phyloP scores from a whole-genome alignment of 2,888 invertebrate genomes.

The Norana najaformis region DNA sequence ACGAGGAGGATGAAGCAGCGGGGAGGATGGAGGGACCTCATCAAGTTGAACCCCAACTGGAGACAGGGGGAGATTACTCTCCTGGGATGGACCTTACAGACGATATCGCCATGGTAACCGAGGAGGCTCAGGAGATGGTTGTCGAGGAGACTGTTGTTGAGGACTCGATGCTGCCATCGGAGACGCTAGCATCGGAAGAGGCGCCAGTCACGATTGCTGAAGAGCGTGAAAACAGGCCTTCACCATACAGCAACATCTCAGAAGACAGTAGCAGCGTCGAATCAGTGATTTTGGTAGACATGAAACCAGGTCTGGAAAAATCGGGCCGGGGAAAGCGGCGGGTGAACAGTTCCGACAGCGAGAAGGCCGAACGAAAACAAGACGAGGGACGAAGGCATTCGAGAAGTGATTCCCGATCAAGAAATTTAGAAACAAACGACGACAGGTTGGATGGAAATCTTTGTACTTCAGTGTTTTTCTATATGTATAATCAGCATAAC shows the following conservation, averaged over 20 bases:
- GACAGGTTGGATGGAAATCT: background rate
- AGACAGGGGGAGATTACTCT: background rate
- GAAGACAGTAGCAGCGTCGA: background rate
- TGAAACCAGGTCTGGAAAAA: background rate
- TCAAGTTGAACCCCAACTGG: too few species aligned
- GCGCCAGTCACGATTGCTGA: background rate
- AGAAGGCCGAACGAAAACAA: background rate
- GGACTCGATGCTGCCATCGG: background rate
- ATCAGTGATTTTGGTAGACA: background rate
- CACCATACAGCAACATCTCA: constrained; percentile 15
- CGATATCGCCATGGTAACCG: background rate
- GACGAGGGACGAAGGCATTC: background rate
- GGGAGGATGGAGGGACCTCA: too few species aligned
- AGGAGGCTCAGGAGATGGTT: constrained; percentile 15
- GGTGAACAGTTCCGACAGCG: background rate
- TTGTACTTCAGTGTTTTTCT: background rate
- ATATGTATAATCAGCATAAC: too few species aligned
- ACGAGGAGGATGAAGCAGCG: background rate
- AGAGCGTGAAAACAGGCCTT: background rate
- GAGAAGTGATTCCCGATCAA: background rate
- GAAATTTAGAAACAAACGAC: background rate
- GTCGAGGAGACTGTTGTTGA: background rate
- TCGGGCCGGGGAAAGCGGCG: background rate
- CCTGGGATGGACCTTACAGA: constrained; percentile 15
- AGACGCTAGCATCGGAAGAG: background rate